A percentile compares a stretch with the other conserved stretches of the same genome.
These are phyloP conservation scores for Tenthredo scrophulariae DNA, from an alignment of 2,888 invertebrate genomes.

Conservation along the genomic window DNA sequence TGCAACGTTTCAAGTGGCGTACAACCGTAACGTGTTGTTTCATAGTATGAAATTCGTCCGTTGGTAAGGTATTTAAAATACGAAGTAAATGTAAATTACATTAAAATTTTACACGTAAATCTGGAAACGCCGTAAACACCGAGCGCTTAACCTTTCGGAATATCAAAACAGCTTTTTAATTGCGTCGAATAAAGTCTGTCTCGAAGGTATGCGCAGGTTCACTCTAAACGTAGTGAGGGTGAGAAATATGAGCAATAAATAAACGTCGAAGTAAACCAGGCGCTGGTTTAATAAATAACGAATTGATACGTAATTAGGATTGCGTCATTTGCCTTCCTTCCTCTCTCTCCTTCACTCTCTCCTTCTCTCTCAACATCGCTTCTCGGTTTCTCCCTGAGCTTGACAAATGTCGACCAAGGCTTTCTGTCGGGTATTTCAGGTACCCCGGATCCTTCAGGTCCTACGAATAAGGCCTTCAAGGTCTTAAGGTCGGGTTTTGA, in stretches of 20 bases:
- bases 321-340: constrained; percentile 47
- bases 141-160: constrained; percentile 49
- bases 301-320: constrained; percentile 50
- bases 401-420: constrained; percentile 60
- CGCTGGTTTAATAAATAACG: constrained; percentile 45
- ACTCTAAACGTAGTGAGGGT: background rate
- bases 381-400: constrained; percentile 41
- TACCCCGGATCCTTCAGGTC: constrained; percentile 38
- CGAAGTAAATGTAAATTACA: constrained; percentile 63
- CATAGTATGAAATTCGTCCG: background rate
- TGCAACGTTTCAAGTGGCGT: background rate
- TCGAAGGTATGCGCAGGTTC: constrained; percentile 3
- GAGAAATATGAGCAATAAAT: constrained; percentile 48
- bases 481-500: constrained; percentile 49
- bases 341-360: constrained; percentile 34
- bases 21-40: background rate
- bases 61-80: constrained; percentile 60
- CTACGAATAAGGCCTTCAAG: constrained; percentile 28
- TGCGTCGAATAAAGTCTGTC: constrained; percentile 51
- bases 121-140: constrained; percentile 45
- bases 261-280: constrained; percentile 27
- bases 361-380: constrained; percentile 32
- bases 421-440: constrained; percentile 55
- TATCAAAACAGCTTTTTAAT: constrained; percentile 54
- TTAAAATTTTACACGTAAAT: constrained; percentile 63